Evolutionary conservation across 1,140 invertebrate species (phyloP), one percentile per base, ranked within the genome.

Genomic region (Lordiphosa stackelbergi): DNA sequence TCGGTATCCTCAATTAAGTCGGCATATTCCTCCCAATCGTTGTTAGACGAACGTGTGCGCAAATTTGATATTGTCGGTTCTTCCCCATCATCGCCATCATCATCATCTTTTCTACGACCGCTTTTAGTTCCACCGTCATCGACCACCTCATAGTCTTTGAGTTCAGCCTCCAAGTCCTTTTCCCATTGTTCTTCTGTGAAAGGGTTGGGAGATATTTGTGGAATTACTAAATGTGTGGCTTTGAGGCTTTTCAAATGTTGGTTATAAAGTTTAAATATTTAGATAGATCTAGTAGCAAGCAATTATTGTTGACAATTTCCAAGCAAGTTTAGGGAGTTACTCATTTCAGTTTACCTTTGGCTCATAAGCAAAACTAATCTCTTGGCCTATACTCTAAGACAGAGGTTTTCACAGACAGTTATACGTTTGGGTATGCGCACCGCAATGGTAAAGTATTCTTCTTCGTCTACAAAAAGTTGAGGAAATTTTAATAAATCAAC

Each of bases 141-240:
- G 6, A 97, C 94, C 53, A 97, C 93, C 88, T 97, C 96, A 88
- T 95, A 97, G 86, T 97, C 95, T 88, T 96, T 95, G 63, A 97
- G 90, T 90, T 97, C 95, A 45, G 94, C 94, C 88, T 96, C 95
- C 83, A 97, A 90, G 89, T 97, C 96, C 81, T 94, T 94, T 90
- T 97, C 95, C 95, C 95, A 96, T 90, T 96, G 94, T 89, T 96
- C 94, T 91, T 95, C 93, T 92, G 89, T 49, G 66, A 58, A 78
- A 69, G 57, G 73, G 54, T 49, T 36, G 3, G 3, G 28, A 68
- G 22, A 41, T 42, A 48, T 46, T 9, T 9, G 8, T 56, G 48
- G 52, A 66, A 71, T 79, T 81, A 79, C 43, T 58, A 75, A 45
- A 12, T 79, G 75, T 41, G 75, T 79, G 75, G 75, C 75, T 79